A percentile compares a stretch with the other conserved stretches of the same genome.
These are phyloP conservation scores for Drosophila mulleri DNA, from an alignment of 2,888 invertebrate species.

Conservation along the genomic window DNA sequence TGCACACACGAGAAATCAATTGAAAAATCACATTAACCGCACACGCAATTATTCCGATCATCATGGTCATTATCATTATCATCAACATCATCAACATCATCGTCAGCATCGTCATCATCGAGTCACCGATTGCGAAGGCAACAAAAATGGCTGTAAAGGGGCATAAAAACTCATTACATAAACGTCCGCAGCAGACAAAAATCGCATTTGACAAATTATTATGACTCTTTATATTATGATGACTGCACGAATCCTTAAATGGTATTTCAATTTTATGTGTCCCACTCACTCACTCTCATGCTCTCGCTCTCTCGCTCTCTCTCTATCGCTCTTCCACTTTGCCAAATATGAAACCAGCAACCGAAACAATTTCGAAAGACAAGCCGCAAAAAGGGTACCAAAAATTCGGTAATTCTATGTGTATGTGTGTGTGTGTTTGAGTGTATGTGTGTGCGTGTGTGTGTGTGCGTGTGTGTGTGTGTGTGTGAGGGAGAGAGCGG, in stretches of 20 bases:
- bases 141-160: constrained; percentile 44
- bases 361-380: constrained; percentile 52
- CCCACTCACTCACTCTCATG: background rate
- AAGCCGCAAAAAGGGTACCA: constrained; percentile 39
- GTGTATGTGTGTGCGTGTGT: too few species aligned
- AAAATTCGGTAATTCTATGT: constrained; percentile 37
- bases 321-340: constrained; percentile 3
- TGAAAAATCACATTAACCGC: constrained; percentile 69
- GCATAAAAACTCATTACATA: constrained; percentile 70
- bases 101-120: constrained; percentile 18
- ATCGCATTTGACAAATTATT: constrained; percentile 72
- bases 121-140: constrained; percentile 33
- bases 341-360: constrained; percentile 35
- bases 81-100: constrained; percentile 11
- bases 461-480: constrained; percentile 25
- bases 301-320: background rate
- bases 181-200: constrained; percentile 68
- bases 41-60: constrained; percentile 59
- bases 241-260: constrained; percentile 48
- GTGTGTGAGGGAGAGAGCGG: constrained; percentile 21
- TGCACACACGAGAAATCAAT: constrained; percentile 61
- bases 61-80: constrained; percentile 18
- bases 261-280: constrained; percentile 57
- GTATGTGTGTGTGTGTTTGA: constrained; percentile 13
- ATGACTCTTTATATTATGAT: constrained; percentile 53